Percentiles rank a stretch among this genome's conserved stretches.
These are phyloP conservation scores for Pyrrhia umbra DNA, from an alignment of 2,888 invertebrate genomes.

Conservation along the genomic window DNA sequence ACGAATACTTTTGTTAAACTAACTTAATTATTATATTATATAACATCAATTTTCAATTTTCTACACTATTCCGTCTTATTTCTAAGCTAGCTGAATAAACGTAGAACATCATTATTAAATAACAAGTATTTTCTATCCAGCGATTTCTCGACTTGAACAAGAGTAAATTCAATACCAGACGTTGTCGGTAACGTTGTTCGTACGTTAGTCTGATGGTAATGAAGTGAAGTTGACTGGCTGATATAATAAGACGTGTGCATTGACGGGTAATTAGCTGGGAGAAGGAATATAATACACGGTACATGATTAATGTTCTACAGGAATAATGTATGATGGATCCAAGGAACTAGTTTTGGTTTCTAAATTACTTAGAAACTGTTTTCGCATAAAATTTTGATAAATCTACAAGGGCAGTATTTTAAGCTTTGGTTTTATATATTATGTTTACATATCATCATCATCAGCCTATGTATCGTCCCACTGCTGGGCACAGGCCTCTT, in stretches of 20 bases:
- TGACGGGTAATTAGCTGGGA: constrained; percentile 40
- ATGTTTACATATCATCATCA: too few relatives aligned
- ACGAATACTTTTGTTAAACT: too few relatives aligned
- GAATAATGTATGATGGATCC: too few relatives aligned
- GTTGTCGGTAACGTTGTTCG: constrained; percentile 49
- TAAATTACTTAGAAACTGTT: neutral
- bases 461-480: too few relatives aligned
- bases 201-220: constrained; percentile 53
- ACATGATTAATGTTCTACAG: constrained; percentile 16
- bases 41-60: too few relatives aligned
- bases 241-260: constrained; percentile 48
- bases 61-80: neutral
- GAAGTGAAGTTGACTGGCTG: constrained; percentile 78
- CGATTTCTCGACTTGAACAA: constrained; percentile 70
- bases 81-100: neutral
- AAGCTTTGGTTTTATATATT: too few relatives aligned
- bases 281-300: constrained; percentile 19
- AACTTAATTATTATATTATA: too few relatives aligned
- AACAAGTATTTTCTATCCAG: constrained; percentile 6
- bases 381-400: too few relatives aligned
- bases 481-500: too few relatives aligned
- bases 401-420: too few relatives aligned
- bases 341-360: neutral
- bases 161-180: constrained; percentile 77
- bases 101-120: neutral